phyloP scores from a whole-genome alignment of 2,113 vertebrate species.

The Hemibagrus wyckioides region DNA sequence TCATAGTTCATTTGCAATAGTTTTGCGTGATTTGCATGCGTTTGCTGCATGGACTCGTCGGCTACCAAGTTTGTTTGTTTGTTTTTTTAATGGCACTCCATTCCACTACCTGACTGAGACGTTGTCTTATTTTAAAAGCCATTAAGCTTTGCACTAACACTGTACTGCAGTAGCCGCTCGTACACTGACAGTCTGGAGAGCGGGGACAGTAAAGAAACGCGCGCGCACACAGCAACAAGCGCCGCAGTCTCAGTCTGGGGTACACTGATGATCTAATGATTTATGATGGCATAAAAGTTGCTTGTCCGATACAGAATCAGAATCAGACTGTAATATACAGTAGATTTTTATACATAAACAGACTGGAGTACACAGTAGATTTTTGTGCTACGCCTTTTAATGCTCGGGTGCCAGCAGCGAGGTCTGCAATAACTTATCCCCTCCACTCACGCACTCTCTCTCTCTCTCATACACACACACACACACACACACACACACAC shows the following conservation, averaged over 20 bases:
- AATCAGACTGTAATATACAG: neutral
- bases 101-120: neutral
- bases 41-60: neutral
- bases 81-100: neutral
- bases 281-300: constrained; percentile 13
- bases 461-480: neutral
- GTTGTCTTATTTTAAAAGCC: neutral
- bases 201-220: neutral
- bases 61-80: neutral
- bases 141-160: constrained; percentile 14
- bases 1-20: neutral
- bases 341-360: neutral
- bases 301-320: neutral
- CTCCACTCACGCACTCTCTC: neutral
- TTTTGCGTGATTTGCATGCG: neutral
- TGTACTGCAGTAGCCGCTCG: constrained; percentile 16
- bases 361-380: neutral
- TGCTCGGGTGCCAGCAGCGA: neutral
- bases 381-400: neutral
- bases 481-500: constrained; percentile 65
- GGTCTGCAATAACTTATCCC: constrained; percentile 41
- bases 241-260: constrained; percentile 37
- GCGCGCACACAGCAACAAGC: constrained; percentile 23
- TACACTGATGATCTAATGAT: constrained; percentile 13
- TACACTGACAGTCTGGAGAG: neutral